Evolutionary conservation across 2,113 vertebrate species (phyloP), one percentile per base, ranked within the genome.

Genomic region (Triplophysa tibetana): DNA sequence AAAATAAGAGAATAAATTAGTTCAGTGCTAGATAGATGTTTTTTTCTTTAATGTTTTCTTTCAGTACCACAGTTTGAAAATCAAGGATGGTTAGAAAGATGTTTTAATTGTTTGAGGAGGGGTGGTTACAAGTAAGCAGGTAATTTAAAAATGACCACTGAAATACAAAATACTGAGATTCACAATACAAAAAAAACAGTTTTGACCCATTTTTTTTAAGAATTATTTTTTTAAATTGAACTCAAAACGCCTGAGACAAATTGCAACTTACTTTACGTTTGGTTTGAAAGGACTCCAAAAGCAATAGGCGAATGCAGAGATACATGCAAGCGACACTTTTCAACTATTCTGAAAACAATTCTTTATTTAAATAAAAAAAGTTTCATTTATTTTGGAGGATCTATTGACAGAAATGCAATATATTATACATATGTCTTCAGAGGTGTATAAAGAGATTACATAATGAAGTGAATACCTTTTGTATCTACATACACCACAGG

Each of bases 231-330:
- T 38, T 29, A 29, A 29, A 38, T 38, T 38, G 0, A 38, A 5
- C 33, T 38, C 33, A 38, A 38, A 38, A 38, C 33, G 7, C 7
- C 33, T 38, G 33, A 38, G 33, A 38, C 7, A 38, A 38, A 29
- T 29, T 29, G 33, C 33, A 38, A 38, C 33, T 45, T 45, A 45
- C 10, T 45, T 45, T 11, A 54, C 6, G 17, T 72, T 72, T 38
- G 26, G 50, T 56, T 38, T 72, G 26, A 72, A 21, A 4, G 19
- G n/a, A 54, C 33, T 72, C 69, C 69, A 70, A 58, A 72, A 72
- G 26, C 38, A 56, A 72, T 29, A 72, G 13, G 19, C 19, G 33
- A 58, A 58, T 72, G 52, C 52, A 58, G 52, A 72, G 69, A 58
- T 72, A 58, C 7, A 72, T 48, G 52, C 54, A 58, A 58, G 26